These are phyloP conservation scores for Dascillus cervinus DNA, from an alignment of 2,888 invertebrate species.

Conservation along the genomic window DNA sequence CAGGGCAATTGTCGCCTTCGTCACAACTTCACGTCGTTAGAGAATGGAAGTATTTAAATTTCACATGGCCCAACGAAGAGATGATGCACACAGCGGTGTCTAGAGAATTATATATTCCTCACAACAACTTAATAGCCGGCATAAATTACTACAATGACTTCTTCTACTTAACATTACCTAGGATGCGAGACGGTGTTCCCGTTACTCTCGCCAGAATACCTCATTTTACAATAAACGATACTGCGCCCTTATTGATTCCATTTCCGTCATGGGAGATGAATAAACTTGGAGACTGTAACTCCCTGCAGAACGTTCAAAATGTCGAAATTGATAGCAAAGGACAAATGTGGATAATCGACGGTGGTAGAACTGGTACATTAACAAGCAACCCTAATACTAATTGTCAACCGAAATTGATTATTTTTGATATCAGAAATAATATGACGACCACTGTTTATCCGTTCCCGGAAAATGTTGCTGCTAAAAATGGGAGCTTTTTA, in stretches of 20 bases:
- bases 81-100: conserved; percentile 48
- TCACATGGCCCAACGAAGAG: conserved; percentile 56
- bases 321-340: conserved; percentile 65
- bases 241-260: conserved; percentile 54
- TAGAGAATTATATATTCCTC: conserved; percentile 54
- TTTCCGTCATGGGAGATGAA: conserved; percentile 69
- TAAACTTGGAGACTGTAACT: conserved; percentile 55
- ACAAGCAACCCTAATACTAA: conserved; percentile 44
- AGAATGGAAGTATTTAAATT: conserved; percentile 66
- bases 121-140: conserved; percentile 61
- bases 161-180: conserved; percentile 61
- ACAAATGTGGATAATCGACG: conserved; percentile 62
- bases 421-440: conserved; percentile 57
- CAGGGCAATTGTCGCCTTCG: neutral
- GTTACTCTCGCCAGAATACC: conserved; percentile 58
- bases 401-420: conserved; percentile 61
- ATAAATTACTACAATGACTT: conserved; percentile 59
- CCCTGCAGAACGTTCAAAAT: conserved; percentile 68
- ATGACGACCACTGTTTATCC: conserved; percentile 49
- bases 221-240: conserved; percentile 40
- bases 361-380: conserved; percentile 58
- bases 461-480: conserved; percentile 55
- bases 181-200: conserved; percentile 64
- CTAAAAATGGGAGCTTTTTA: conserved; percentile 51
- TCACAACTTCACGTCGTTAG: conserved; percentile 59